Percentiles rank a stretch among this genome's conserved stretches.
These are phyloP conservation scores for Acrocephalus scirpaceus DNA, from an alignment of 2,797 vertebrate species.

Conservation along the genomic window DNA sequence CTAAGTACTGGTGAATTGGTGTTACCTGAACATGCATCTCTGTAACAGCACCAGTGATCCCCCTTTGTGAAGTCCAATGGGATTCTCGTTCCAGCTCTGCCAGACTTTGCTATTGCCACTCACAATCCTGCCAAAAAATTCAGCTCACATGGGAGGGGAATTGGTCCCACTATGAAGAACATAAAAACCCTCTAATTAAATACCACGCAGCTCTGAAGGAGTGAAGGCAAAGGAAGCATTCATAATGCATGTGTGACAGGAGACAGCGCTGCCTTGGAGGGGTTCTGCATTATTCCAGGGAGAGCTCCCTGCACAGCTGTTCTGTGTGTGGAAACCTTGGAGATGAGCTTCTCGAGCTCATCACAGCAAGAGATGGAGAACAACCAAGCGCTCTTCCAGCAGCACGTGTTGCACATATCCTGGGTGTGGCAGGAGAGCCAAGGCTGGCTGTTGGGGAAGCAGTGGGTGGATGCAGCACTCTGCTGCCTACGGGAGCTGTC, in stretches of 20 bases:
- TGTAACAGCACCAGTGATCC: neutral
- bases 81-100: neutral
- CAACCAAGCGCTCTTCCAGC: accelerated
- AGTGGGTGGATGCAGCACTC: neutral
- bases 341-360: neutral
- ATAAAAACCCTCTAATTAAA: neutral
- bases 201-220: neutral
- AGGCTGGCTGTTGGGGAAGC: neutral
- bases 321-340: neutral
- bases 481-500: neutral
- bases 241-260: neutral
- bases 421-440: neutral
- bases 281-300: neutral
- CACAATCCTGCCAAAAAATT: neutral
- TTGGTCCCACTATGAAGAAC: neutral
- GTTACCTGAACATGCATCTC: neutral
- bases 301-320: neutral
- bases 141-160: neutral
- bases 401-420: neutral
- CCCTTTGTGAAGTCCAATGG: neutral
- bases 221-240: neutral
- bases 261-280: neutral
- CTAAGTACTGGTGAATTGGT: neutral
- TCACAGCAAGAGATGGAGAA: neutral
- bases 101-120: neutral